A percentile compares a stretch with the other conserved stretches of the same genome.
phyloP scores from a whole-genome alignment of 1,140 invertebrate species.

The Penaeus chinensis region DNA sequence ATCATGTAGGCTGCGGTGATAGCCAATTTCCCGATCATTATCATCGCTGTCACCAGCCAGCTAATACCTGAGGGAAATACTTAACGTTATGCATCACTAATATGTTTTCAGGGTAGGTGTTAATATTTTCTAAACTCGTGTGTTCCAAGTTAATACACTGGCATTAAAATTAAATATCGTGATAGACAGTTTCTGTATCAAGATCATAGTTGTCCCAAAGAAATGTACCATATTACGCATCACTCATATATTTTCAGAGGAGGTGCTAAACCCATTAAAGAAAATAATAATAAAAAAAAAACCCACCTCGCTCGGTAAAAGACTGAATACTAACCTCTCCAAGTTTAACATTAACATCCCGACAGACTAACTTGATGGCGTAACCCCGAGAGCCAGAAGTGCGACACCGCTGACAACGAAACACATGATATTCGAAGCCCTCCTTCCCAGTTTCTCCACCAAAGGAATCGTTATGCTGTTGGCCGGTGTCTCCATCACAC shows the following conservation, averaged over 20 bases:
- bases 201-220: too few species aligned
- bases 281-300: too few species aligned
- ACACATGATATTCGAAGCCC: background rate
- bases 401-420: slow-evolving; percentile 19
- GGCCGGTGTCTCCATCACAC: slow-evolving; percentile 56
- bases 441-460: slow-evolving; percentile 6
- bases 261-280: too few species aligned
- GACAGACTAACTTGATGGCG: background rate
- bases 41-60: background rate
- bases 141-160: too few species aligned
- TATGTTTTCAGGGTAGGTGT: too few species aligned
- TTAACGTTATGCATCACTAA: background rate
- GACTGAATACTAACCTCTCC: too few species aligned
- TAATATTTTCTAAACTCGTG: background rate
- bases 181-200: too few species aligned
- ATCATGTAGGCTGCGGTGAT: background rate
- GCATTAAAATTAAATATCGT: too few species aligned
- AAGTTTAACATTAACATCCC: too few species aligned
- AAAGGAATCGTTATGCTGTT: slow-evolving; percentile 34
- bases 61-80: background rate
- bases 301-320: too few species aligned
- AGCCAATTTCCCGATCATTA: background rate
- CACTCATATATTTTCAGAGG: too few species aligned
- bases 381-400: slow-evolving; percentile 14
- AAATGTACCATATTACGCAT: too few species aligned